Evolutionary conservation across 2,888 invertebrate genomes (phyloP).

Genomic region (Dromius quadrimaculatus): DNA sequence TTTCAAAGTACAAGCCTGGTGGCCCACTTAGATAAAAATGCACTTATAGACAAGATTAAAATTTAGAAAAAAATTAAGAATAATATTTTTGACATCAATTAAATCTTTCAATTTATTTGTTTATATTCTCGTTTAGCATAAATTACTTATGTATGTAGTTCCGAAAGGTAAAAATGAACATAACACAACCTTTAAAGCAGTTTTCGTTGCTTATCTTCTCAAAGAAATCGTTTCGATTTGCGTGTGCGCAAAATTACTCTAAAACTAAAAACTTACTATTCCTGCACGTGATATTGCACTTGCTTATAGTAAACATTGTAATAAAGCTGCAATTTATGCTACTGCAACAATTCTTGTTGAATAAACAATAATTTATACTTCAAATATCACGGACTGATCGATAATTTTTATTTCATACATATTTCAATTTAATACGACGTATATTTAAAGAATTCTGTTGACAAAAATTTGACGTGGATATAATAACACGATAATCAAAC

Average conservation of each 20-base stretch:
- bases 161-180: constrained; percentile 19
- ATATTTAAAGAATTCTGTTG: too few relatives aligned
- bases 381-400: too few relatives aligned
- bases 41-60: too few relatives aligned
- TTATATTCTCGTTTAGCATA: too few relatives aligned
- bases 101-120: too few relatives aligned
- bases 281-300: constrained; percentile 18
- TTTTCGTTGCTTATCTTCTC: constrained; percentile 17
- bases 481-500: too few relatives aligned
- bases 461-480: too few relatives aligned
- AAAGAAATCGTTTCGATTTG: constrained; percentile 13
- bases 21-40: constrained; percentile 11
- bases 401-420: too few relatives aligned
- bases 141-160: constrained; percentile 14
- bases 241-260: not conserved
- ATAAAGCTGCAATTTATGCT: constrained; percentile 5
- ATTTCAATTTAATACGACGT: too few relatives aligned
- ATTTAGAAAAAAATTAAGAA: constrained; percentile 3
- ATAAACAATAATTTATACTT: too few relatives aligned
- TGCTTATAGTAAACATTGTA: constrained; percentile 8
- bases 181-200: constrained; percentile 30
- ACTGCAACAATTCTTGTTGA: too few relatives aligned
- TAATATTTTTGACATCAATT: not conserved
- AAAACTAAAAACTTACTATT: constrained; percentile 15
- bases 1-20: constrained; percentile 16